Evolutionary conservation across 2,888 invertebrate genomes (phyloP), one percentile per base, ranked within the genome.

Genomic region (Lordiphosa fenestrarum): DNA sequence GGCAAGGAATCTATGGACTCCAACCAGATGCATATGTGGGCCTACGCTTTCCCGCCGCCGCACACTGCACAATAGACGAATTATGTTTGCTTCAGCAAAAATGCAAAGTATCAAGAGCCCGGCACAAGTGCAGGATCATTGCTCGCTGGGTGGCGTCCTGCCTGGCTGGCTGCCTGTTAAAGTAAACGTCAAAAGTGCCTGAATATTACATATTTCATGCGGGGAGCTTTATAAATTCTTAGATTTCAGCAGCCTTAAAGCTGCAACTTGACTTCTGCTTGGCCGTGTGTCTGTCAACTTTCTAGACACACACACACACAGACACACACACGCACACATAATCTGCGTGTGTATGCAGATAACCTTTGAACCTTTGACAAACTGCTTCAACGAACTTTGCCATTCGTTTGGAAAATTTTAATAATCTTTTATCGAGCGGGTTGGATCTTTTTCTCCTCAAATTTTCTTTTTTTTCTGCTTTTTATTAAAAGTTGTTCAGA

Each of bases 321-420:
- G 66, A 15, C 15, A 53, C 60, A 49, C 30, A 38, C 35, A 41
- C 50, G 40, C 39, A 52, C 36, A 47, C 38, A 48, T 33, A 47
- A 39, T 37, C 10, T 40, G 47, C 7, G 37, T 38, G 30, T 6
- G 44, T 39, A n/a, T 36, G 53, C 47, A 66, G 68, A 60, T 61
- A 56, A 62, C 69, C 69, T 63, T 66, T 65, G 59, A 71, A 38
- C 57, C 74, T 74, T 75, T 68, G 68, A 82, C 63, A 69, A 66
- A 59, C 66, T 67, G 73, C 55, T 61, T 63, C 62, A 64, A 68
- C 50, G 55, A 61, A 47, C 60, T 65, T 59, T 49, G 64, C 56
- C 74, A 77, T 68, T 83, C 84, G 73, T 54, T 80, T 73, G 78
- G 74, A 78, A 81, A 72, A 81, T 84, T 86, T 83, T 83, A 84